Base-by-base conservation (phyloP, 1,140 invertebrate species). In the Streblospio benedicti region DNA sequence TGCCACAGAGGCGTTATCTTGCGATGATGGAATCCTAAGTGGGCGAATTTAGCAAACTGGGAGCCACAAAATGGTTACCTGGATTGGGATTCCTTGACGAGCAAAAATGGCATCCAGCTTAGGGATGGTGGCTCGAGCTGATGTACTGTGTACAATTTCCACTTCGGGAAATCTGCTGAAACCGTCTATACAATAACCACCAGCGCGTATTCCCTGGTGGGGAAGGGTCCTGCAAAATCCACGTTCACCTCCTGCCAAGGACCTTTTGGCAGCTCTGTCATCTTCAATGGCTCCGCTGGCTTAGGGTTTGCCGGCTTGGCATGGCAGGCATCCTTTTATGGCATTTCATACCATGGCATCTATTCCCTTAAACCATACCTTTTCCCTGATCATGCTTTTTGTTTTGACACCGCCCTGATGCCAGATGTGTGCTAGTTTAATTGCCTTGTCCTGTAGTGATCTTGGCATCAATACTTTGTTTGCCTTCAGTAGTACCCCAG, bases 161-260 rank as follows among this genome's bases (percentile, higher is more conserved):
- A 49, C 45, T 49, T 49, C 45, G 23, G 45, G 45, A 23, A 49
- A 49, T n/a, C 45, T 14, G 23, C 45, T 49, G 45, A 14, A 49
- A 23, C 25, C 45, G 45, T 28, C 49, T 14, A 49, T 49, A 25
- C n/a, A n/a, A n/a, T n/a, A 2, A 66, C 30, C 20, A 71, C 63
- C 3, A 71, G 35, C 5, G 67, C 20, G 35, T 38, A 38, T 38
- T 38, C 35, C 9, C 35, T n/a, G n/a, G n/a, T 38, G 9, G 9
- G 9, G 35, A 38, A 38, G n/a, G 35, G 35, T 51, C 50, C 27
- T 30, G 27, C 12, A 2, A 52, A 52, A n/a, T 31, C 50, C 5
- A 52, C 33, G n/a, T 25, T 30, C 25, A 31, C 31, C n/a, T 52
- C 50, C 33, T 52, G 28, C 50, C 50, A 52, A 12, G 50, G 50